Base-by-base conservation (phyloP, 2,113 vertebrate genomes). In the Halichoeres trimaculatus region DNA sequence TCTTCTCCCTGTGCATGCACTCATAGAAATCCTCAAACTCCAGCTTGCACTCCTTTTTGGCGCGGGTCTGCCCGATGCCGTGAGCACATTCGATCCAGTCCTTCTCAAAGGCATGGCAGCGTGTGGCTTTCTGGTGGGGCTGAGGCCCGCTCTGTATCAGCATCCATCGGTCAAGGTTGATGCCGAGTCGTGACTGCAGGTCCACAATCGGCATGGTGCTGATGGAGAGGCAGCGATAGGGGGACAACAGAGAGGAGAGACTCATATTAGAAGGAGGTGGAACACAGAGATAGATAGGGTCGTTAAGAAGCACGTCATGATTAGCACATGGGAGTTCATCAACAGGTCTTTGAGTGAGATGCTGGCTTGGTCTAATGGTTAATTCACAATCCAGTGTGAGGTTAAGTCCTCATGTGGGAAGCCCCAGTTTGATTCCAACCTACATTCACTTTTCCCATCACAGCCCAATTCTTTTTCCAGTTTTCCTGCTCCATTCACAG, bases 71-170 rank as follows among this genome's bases (percentile, higher is more conserved):
- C 8, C 98, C 98, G 12, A 99, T 96, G 58, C 94, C 96, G 54
- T 95, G 89, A 0, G 93, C 10, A 13, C 97, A 99, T 40, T 98
- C 96, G 7, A 99, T 88, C 97, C 96, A 99, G 56, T 98, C 97
- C 81, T 97, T 98, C 88, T 99, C 96, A 69, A 99, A 99, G 41
- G 95, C 94, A 36, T 98, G 95, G 79, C 98, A 99, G 47, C 76
- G 65, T 0, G 65, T 0, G 0, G 94, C 79, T 0, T 51, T 61
- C 16, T 86, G 72, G 68, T 89, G 2, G 0, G 96, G 96, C 88
- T 98, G 96, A 13, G 88, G 12, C 1, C 67, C 74, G 24, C 95
- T 97, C 85, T 96, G 95, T 63, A 88, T 24, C 85, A 95, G 10
- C 55, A 97, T 0, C 94, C 95, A 96, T 0, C 22, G 63, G 90